A percentile compares a stretch with the other conserved stretches of the same genome.
These are phyloP conservation scores for Euglossa dilemma DNA, from an alignment of 1,140 invertebrate genomes.

Conservation along the genomic window DNA sequence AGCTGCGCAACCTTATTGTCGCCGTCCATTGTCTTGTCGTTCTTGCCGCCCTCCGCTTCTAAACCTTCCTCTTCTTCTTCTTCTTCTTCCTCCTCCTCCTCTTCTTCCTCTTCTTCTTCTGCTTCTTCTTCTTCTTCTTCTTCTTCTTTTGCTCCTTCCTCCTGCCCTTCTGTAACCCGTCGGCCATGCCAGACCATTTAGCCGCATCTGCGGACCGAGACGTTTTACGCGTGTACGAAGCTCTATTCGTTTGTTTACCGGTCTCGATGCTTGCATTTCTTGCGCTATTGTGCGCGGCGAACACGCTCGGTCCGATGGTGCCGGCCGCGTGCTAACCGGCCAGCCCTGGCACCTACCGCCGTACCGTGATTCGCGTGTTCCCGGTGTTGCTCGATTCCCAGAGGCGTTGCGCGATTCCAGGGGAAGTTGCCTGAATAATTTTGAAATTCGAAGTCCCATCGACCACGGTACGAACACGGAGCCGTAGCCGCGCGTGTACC, in stretches of 20 bases:
- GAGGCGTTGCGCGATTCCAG: background rate
- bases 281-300: constrained; percentile 53
- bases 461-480: background rate
- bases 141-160: constrained; percentile 5
- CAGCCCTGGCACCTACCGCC: background rate
- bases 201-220: constrained; percentile 54
- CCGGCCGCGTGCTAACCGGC: background rate
- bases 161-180: constrained; percentile 25
- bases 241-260: constrained; percentile 63
- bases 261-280: constrained; percentile 46
- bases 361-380: background rate
- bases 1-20: constrained; percentile 72
- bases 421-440: background rate
- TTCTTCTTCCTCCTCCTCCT: too few species aligned
- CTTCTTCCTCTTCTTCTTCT: background rate
- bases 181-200: constrained; percentile 54
- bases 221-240: constrained; percentile 58
- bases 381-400: too few species aligned
- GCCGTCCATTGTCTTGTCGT: constrained; percentile 76
- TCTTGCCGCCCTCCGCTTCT: constrained; percentile 47
- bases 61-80: constrained; percentile 5
- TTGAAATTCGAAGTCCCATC: constrained; percentile 6
- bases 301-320: constrained; percentile 13
- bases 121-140: too few species aligned
- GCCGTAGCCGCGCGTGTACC: background rate